Evolutionary conservation across 2,888 invertebrate species (phyloP).

Genomic region (Mactromeris polynyma): DNA sequence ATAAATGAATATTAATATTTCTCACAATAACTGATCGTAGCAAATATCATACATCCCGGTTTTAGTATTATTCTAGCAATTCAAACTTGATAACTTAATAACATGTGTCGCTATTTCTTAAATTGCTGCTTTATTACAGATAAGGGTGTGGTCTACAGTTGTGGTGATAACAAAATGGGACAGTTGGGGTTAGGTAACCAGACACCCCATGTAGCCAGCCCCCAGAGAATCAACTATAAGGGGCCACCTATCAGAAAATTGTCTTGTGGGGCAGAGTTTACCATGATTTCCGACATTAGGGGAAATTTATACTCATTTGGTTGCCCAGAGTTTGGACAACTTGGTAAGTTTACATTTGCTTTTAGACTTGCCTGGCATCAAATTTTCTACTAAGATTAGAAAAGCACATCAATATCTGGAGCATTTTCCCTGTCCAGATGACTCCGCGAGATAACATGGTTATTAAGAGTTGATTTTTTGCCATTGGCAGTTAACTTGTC

Average conservation of each 20-base stretch:
- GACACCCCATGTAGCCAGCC: conserved; percentile 87
- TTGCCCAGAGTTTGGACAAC: conserved; percentile 96
- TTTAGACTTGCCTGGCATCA: background rate
- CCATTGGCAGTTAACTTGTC: too few relatives aligned
- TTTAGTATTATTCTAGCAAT: too few relatives aligned
- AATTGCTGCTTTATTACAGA: conserved; percentile 88
- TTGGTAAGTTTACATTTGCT: conserved; percentile 88
- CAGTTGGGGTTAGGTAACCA: conserved; percentile 95
- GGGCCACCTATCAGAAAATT: conserved; percentile 96
- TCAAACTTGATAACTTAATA: too few relatives aligned
- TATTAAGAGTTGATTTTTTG: too few relatives aligned
- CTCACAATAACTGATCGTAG: too few relatives aligned
- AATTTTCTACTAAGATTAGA: too few relatives aligned
- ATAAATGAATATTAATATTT: too few relatives aligned
- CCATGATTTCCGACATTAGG: conserved; percentile 95
- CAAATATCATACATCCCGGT: too few relatives aligned
- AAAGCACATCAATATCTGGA: too few relatives aligned
- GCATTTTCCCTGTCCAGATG: too few relatives aligned
- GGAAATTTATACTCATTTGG: conserved; percentile 97
- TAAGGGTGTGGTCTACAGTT: conserved; percentile 94
- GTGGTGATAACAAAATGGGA: conserved; percentile 96
- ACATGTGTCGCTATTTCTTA: too few relatives aligned
- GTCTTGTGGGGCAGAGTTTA: conserved; percentile 97
- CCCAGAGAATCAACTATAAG: conserved; percentile 87
- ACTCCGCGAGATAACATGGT: too few relatives aligned